Conservation (phyloP, 2,797 vertebrate genomes). For the Lemur catta region DNA sequence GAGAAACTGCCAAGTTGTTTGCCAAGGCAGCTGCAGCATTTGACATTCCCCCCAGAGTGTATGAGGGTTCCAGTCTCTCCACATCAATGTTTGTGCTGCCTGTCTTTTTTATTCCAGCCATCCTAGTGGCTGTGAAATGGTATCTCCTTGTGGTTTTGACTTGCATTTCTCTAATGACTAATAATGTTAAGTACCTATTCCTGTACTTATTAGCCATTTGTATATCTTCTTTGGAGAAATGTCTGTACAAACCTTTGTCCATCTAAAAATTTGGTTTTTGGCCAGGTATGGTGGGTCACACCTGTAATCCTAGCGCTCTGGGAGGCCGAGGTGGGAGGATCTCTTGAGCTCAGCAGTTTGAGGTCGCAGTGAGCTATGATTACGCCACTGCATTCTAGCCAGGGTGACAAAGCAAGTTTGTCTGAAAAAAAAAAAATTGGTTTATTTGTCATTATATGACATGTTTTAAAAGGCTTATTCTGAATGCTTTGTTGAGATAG, state of each 20-base stretch:
- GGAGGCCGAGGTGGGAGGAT: neutral
- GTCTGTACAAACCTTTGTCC: neutral
- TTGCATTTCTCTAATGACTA: slow-evolving; percentile 10
- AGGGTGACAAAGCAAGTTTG: neutral
- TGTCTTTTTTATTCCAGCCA: neutral
- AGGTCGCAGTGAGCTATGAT: neutral
- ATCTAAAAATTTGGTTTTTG: slow-evolving; percentile 15
- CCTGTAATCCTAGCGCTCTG: neutral
- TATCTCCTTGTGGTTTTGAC: neutral
- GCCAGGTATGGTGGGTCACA: too few species aligned
- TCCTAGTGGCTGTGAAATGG: neutral
- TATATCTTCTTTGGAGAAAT: slow-evolving; percentile 14
- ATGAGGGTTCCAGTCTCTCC: neutral
- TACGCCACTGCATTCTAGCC: neutral
- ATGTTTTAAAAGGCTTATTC: slow-evolving; percentile 34
- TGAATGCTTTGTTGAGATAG: neutral
- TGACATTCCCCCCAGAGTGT: neutral
- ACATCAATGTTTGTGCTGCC: neutral
- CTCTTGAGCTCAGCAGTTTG: neutral
- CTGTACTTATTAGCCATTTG: neutral
- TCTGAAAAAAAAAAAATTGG: neutral
- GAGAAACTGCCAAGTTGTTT: neutral
- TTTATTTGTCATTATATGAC: slow-evolving; percentile 32
- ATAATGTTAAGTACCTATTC: slow-evolving; percentile 9
- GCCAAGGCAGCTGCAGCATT: neutral